Evolutionary conservation across 2,888 invertebrate genomes (phyloP).

Genomic region (Catocala sponsa): DNA sequence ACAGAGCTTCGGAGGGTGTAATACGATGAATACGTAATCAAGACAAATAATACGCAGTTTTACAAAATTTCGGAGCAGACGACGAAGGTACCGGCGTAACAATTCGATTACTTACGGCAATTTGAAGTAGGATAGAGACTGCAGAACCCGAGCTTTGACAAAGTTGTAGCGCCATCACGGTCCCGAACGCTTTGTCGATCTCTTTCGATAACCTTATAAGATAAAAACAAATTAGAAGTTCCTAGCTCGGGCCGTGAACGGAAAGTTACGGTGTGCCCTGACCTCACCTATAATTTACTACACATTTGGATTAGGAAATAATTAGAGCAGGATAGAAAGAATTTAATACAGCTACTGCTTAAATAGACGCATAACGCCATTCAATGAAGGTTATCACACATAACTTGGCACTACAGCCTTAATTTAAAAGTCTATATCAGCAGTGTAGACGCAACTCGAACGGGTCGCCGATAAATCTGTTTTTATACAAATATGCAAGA

Average conservation of each 20-base stretch:
- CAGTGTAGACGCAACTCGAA: no score
- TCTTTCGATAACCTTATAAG: slow-evolving; percentile 70
- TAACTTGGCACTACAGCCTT: no score
- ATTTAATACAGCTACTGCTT: no score
- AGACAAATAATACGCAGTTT: slow-evolving; percentile 42
- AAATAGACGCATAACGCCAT: no score
- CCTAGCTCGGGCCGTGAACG: neutral
- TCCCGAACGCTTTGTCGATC: slow-evolving; percentile 76
- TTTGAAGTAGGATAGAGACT: slow-evolving; percentile 62
- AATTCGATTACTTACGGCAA: slow-evolving; percentile 61
- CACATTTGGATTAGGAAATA: no score
- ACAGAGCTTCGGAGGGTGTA: slow-evolving; percentile 20
- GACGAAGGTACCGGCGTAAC: slow-evolving; percentile 37
- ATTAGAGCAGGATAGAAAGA: no score
- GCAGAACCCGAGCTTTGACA: slow-evolving; percentile 75
- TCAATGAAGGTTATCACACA: no score
- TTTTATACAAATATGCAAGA: no score
- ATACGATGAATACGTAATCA: slow-evolving; percentile 37
- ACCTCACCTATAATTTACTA: no score
- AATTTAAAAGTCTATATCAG: no score
- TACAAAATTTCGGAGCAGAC: slow-evolving; percentile 29
- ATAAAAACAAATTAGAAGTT: slow-evolving; percentile 30
- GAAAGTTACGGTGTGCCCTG: neutral
- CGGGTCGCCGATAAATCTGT: no score
- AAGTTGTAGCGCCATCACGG: slow-evolving; percentile 75